Evolutionary conservation across 2,888 invertebrate species (phyloP).

Genomic region (Pecten maximus): DNA sequence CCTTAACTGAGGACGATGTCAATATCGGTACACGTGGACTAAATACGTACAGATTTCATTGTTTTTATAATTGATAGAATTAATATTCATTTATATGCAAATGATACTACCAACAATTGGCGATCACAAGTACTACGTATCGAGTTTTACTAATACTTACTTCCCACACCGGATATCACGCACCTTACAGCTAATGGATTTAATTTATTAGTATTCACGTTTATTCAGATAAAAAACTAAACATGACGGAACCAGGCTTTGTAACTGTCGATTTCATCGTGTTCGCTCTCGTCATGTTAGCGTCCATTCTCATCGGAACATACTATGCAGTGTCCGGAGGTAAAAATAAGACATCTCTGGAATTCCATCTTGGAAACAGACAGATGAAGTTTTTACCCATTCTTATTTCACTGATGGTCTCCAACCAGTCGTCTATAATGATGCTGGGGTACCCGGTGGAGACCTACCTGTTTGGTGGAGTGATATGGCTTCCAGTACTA

Average conservation of each 20-base stretch:
- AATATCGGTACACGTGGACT: background rate
- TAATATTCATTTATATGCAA: background rate
- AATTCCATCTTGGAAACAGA: slow-evolving; percentile 81
- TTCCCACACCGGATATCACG: background rate
- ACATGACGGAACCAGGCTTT: slow-evolving; percentile 30
- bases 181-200: background rate
- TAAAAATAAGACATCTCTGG: slow-evolving; percentile 84
- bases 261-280: slow-evolving; percentile 72
- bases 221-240: background rate
- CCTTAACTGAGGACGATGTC: background rate
- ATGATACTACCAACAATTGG: background rate
- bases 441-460: slow-evolving; percentile 80
- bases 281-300: slow-evolving; percentile 74
- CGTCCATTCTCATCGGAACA: slow-evolving; percentile 80
- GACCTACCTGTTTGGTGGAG: slow-evolving; percentile 56
- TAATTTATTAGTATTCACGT: background rate
- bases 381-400: slow-evolving; percentile 80
- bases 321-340: slow-evolving; percentile 84
- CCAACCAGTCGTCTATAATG: slow-evolving; percentile 80
- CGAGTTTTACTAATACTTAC: background rate
- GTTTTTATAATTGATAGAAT: background rate
- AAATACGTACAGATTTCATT: background rate
- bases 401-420: slow-evolving; percentile 80
- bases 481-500: slow-evolving; percentile 72
- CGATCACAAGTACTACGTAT: background rate